phyloP scores from a whole-genome alignment of 2,888 invertebrate genomes.

The Micoletzkya japonica region DNA sequence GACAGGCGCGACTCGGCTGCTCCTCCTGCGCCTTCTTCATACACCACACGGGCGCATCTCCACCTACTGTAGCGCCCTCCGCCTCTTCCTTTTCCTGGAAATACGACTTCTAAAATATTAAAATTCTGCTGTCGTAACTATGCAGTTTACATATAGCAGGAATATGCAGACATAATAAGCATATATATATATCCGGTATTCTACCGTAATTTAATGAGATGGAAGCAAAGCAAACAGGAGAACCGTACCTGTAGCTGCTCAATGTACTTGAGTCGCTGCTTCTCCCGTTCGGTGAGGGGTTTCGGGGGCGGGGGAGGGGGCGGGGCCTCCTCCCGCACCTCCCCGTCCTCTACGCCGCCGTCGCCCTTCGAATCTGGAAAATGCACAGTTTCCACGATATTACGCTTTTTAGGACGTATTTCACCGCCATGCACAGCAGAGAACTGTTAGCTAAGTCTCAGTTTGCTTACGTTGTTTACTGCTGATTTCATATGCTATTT shows the following conservation, averaged over 20 bases:
- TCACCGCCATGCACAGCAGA: no score
- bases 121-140: neutral
- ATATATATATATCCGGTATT: neutral
- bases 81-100: constrained; percentile 7
- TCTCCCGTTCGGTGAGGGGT: constrained; percentile 42
- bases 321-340: constrained; percentile 22
- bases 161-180: neutral
- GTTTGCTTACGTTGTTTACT: no score
- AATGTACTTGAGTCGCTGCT: constrained; percentile 37
- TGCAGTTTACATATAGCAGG: neutral
- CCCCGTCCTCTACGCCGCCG: constrained; percentile 19
- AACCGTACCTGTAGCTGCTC: constrained; percentile 10
- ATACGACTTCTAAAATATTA: neutral
- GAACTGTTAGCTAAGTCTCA: no score
- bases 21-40: constrained; percentile 55
- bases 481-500: no score
- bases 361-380: neutral
- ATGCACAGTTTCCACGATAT: no score
- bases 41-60: constrained; percentile 44
- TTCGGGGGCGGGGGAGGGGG: constrained; percentile 34
- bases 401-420: no score
- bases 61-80: neutral
- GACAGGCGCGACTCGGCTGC: constrained; percentile 71
- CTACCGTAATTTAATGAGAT: neutral
- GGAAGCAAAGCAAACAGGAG: neutral